phyloP scores from a whole-genome alignment of 2,888 invertebrate species.

The Rotaria sp. region DNA sequence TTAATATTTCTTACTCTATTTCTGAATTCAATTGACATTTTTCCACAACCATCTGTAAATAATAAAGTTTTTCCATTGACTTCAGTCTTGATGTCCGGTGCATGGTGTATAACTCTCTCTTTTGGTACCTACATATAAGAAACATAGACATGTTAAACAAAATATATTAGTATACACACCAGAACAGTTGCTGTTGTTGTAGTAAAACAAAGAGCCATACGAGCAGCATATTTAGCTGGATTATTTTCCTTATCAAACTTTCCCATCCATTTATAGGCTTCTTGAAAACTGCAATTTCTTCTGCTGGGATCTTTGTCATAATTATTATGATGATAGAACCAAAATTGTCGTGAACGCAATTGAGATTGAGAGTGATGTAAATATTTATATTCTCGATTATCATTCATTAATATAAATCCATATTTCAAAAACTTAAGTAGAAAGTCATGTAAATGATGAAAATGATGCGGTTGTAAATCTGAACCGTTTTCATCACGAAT shows the following conservation, averaged over 20 bases:
- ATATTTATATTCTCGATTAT: not conserved
- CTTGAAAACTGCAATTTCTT: not conserved
- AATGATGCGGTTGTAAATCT: not conserved
- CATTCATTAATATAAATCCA: not conserved
- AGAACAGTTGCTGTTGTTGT: not conserved
- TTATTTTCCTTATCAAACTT: not conserved
- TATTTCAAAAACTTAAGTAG: not conserved
- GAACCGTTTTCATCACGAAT: not conserved
- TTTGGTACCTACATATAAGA: not conserved
- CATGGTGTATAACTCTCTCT: not conserved
- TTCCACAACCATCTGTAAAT: not conserved
- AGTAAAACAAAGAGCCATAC: not conserved
- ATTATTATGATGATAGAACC: not conserved
- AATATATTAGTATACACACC: not conserved
- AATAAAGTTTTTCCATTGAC: not conserved
- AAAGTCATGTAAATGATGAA: not conserved
- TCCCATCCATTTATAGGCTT: not conserved
- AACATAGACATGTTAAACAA: not conserved
- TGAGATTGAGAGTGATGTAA: not conserved
- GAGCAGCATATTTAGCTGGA: not conserved
- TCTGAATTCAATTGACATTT: not conserved
- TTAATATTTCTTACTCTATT: not conserved
- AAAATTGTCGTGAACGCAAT: not conserved
- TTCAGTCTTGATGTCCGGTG: not conserved
- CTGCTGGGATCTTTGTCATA: not conserved